These are phyloP conservation scores for Microchrysa polita DNA, from an alignment of 2,888 invertebrate genomes.

Conservation along the genomic window DNA sequence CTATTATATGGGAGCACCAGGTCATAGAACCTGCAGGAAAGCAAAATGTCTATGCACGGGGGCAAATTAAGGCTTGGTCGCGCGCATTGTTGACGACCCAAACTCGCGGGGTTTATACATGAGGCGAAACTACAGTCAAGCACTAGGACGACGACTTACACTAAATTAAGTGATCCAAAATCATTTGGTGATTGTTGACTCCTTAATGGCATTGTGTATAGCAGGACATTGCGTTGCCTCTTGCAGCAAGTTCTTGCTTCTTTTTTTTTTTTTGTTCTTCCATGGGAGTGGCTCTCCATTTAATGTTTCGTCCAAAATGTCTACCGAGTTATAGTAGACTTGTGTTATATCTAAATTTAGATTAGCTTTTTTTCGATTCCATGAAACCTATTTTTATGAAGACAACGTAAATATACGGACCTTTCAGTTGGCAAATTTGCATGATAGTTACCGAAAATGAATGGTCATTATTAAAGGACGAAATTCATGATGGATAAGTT, in stretches of 20 bases:
- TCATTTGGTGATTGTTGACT: constrained; percentile 41
- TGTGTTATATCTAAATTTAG: background rate
- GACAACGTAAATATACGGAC: background rate
- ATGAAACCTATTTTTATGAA: background rate
- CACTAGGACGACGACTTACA: constrained; percentile 18
- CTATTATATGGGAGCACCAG: constrained; percentile 14
- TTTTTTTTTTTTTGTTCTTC: background rate
- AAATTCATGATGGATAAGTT: too few species aligned
- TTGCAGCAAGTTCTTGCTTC: background rate
- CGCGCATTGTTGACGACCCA: background rate
- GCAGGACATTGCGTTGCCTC: background rate
- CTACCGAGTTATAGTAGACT: too few species aligned
- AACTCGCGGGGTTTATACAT: background rate
- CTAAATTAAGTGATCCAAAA: constrained; percentile 44
- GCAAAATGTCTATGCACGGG: constrained; percentile 22
- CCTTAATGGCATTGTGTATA: constrained; percentile 16
- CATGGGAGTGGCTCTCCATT: background rate
- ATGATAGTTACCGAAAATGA: too few species aligned
- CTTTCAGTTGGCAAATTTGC: background rate
- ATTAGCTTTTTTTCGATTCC: background rate
- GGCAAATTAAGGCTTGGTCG: constrained; percentile 33
- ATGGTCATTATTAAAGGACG: too few species aligned
- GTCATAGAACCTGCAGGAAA: constrained; percentile 42
- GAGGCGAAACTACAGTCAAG: background rate
- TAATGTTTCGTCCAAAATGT: background rate